Evolutionary conservation across 2,888 invertebrate genomes (phyloP).

Genomic region (Crematogaster levior): DNA sequence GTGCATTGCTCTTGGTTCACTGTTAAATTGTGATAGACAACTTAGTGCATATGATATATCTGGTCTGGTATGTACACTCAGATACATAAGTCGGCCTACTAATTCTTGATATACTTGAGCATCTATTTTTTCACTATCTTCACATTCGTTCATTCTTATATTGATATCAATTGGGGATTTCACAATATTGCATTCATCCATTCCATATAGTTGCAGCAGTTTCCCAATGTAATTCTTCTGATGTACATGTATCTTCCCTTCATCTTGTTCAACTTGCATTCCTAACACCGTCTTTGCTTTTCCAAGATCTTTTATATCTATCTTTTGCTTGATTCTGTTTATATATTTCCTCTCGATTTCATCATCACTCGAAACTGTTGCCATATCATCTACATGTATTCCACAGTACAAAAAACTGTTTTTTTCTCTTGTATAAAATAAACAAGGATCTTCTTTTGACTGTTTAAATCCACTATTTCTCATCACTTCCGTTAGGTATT

Average conservation of each 20-base stretch:
- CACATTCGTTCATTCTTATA: not conserved
- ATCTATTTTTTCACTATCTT: too few species aligned
- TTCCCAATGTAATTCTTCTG: slow-evolving; percentile 5
- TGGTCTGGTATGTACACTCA: slow-evolving; percentile 20
- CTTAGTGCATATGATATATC: slow-evolving; percentile 25
- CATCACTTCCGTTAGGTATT: too few species aligned
- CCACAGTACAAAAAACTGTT: too few species aligned
- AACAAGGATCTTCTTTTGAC: too few species aligned
- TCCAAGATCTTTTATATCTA: slow-evolving; percentile 12
- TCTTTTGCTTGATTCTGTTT: not conserved
- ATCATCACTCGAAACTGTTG: too few species aligned
- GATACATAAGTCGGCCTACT: not conserved
- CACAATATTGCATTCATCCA: slow-evolving; percentile 10
- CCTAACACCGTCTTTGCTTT: not conserved
- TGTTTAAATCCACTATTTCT: too few species aligned
- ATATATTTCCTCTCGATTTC: not conserved
- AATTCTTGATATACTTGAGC: slow-evolving; percentile 6
- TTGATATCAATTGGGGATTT: slow-evolving; percentile 12
- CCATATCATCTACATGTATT: too few species aligned
- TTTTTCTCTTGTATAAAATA: too few species aligned
- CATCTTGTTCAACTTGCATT: slow-evolving; percentile 13
- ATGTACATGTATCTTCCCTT: not conserved
- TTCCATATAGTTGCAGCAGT: not conserved
- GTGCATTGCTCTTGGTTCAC: not conserved
- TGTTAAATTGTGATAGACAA: slow-evolving; percentile 40